These are phyloP conservation scores for Lota lota DNA, from an alignment of 2,113 vertebrate species.

Conservation along the genomic window DNA sequence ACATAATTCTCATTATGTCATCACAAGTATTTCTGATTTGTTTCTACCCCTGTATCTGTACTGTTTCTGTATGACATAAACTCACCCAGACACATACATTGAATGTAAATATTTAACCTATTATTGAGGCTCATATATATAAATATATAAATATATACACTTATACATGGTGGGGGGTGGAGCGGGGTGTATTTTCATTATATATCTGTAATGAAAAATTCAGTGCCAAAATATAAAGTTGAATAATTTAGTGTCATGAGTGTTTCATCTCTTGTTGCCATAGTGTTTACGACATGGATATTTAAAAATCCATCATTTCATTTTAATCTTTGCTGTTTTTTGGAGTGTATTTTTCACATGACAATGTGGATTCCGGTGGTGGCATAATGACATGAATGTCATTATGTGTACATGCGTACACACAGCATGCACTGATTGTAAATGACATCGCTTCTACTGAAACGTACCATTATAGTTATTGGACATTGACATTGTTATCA, in stretches of 20 bases:
- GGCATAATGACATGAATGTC: constrained; percentile 67
- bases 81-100: constrained; percentile 59
- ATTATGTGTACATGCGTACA: constrained; percentile 61
- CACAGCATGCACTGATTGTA: constrained; percentile 79
- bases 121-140: constrained; percentile 66
- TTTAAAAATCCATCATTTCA: constrained; percentile 68
- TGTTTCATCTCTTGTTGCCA: constrained; percentile 72
- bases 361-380: too few species aligned
- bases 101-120: constrained; percentile 81
- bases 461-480: constrained; percentile 69
- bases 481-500: constrained; percentile 75
- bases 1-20: not conserved
- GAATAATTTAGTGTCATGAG: constrained; percentile 73
- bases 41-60: constrained; percentile 28
- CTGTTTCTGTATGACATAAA: constrained; percentile 38
- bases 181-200: not conserved
- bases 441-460: constrained; percentile 78
- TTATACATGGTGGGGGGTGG: constrained; percentile 17
- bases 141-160: constrained; percentile 40
- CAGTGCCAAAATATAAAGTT: constrained; percentile 78
- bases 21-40: not conserved
- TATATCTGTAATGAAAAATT: constrained; percentile 69
- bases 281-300: constrained; percentile 60
- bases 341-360: constrained; percentile 56
- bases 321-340: constrained; percentile 73